These are phyloP conservation scores for Plecotus auritus DNA, from an alignment of 2,113 vertebrate species.

Conservation along the genomic window DNA sequence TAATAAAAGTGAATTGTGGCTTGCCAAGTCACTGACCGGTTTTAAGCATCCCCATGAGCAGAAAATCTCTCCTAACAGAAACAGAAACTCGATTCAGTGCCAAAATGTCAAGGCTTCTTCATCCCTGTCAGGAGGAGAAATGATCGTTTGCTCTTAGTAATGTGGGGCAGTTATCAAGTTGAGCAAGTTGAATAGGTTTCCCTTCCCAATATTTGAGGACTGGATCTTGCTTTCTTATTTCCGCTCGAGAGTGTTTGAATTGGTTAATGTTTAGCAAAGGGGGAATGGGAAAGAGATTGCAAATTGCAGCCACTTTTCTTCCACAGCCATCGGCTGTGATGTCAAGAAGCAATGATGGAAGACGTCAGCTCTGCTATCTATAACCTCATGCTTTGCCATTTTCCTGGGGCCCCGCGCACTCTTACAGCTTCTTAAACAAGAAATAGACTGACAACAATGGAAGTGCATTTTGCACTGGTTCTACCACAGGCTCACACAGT, in stretches of 20 bases:
- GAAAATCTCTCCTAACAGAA: neutral
- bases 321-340: constrained; percentile 42
- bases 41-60: neutral
- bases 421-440: neutral
- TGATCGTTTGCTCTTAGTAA: constrained; percentile 30
- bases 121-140: constrained; percentile 15
- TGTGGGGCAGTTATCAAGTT: neutral
- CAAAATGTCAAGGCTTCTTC: constrained; percentile 44
- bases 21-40: neutral
- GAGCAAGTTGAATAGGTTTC: constrained; percentile 34
- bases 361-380: neutral
- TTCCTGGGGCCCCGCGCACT: neutral
- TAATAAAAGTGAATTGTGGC: neutral
- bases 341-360: constrained; percentile 36
- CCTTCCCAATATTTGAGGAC: constrained; percentile 16
- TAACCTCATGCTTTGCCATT: neutral
- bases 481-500: neutral
- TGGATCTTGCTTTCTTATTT: constrained; percentile 39
- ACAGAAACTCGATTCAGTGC: neutral
- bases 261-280: constrained; percentile 29
- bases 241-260: constrained; percentile 30
- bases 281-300: neutral
- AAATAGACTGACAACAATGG: neutral
- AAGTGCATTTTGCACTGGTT: neutral
- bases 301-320: constrained; percentile 68